Evolutionary conservation across 2,797 vertebrate genomes (phyloP).

Genomic region (Myotis planiceps): DNA sequence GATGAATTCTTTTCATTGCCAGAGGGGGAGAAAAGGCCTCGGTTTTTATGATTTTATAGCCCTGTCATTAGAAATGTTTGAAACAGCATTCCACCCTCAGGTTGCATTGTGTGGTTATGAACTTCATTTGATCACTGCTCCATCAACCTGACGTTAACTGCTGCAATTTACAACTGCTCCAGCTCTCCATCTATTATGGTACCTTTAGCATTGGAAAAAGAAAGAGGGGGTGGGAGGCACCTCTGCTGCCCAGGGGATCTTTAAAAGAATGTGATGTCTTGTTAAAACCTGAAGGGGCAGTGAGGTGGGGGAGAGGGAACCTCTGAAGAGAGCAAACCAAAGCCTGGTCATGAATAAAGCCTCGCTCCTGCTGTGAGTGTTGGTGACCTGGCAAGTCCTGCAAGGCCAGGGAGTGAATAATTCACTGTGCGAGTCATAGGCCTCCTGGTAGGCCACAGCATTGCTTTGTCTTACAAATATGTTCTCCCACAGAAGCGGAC

Average conservation of each 20-base stretch:
- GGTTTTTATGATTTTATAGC: conserved; percentile 85
- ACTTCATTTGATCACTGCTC: conserved; percentile 85
- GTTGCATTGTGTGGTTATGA: conserved; percentile 84
- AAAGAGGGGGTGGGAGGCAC: background rate
- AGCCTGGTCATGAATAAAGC: conserved; percentile 84
- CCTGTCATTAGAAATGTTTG: conserved; percentile 82
- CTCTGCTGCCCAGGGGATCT: conserved; percentile 87
- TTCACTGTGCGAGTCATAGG: conserved; percentile 83
- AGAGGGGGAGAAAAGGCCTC: conserved; percentile 60
- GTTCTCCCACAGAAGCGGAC: conserved; percentile 83
- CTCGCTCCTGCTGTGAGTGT: conserved; percentile 79
- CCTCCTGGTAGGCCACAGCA: conserved; percentile 84
- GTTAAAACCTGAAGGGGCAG: conserved; percentile 89
- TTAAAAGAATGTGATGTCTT: conserved; percentile 88
- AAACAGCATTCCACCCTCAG: conserved; percentile 84
- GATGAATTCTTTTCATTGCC: conserved; percentile 80
- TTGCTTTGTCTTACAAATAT: conserved; percentile 87
- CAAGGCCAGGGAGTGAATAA: conserved; percentile 86
- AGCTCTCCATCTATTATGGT: conserved; percentile 80
- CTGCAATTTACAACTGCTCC: conserved; percentile 84
- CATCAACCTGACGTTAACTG: conserved; percentile 85
- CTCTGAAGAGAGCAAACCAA: conserved; percentile 80
- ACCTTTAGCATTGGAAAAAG: conserved; percentile 79
- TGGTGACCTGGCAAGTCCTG: conserved; percentile 77
- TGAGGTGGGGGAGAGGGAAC: conserved; percentile 18